Evolutionary conservation across 2,113 vertebrate genomes (phyloP).

Genomic region (Scortum barcoo): DNA sequence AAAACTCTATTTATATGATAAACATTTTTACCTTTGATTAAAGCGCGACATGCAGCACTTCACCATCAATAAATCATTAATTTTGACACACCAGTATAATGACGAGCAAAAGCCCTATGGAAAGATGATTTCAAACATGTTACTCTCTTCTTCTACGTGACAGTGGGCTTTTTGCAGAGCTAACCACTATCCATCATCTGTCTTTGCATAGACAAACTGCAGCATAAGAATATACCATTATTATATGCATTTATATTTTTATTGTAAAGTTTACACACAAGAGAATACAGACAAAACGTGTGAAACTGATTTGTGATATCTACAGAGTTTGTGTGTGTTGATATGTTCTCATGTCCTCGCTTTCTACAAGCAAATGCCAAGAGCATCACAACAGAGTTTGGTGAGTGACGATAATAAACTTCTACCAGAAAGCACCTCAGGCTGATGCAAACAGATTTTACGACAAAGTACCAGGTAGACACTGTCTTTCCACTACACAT

Average conservation of each 20-base stretch:
- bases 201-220: too few relatives aligned
- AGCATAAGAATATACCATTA: not conserved
- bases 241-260: not conserved
- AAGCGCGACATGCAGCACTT: constrained; percentile 21
- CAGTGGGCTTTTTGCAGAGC: not conserved
- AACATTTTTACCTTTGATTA: constrained; percentile 44
- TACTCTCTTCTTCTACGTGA: not conserved
- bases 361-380: not conserved
- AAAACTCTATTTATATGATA: constrained; percentile 49
- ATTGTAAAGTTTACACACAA: not conserved
- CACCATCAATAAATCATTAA: constrained; percentile 45
- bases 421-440: not conserved
- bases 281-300: not conserved
- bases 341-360: not conserved
- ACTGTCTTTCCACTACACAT: not conserved
- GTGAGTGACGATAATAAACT: not conserved
- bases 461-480: not conserved
- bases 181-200: not conserved
- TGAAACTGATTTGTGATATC: not conserved
- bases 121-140: constrained; percentile 30
- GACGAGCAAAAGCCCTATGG: constrained; percentile 16
- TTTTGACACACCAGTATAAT: constrained; percentile 34
- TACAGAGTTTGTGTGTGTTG: not conserved
- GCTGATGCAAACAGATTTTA: too few relatives aligned
- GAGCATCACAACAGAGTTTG: not conserved